Evolutionary conservation across 2,797 vertebrate genomes (phyloP).

Genomic region (Gastrophryne carolinensis): DNA sequence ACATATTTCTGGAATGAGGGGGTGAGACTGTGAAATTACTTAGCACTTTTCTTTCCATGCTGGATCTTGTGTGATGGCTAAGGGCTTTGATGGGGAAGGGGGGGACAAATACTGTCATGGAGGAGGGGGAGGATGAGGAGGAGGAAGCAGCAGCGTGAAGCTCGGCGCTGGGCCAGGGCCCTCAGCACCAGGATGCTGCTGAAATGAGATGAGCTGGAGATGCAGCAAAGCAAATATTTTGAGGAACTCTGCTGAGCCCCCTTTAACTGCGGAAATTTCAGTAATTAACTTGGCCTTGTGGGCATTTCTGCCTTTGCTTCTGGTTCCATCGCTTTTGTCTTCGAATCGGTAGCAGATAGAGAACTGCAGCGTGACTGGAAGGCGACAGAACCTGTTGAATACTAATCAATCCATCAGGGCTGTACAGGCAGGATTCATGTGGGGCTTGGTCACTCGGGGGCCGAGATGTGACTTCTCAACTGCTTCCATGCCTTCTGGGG

Average conservation of each 20-base stretch:
- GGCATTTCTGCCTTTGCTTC: background rate
- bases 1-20: conserved; percentile 14
- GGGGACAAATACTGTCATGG: background rate
- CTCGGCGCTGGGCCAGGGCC: background rate
- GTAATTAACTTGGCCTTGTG: background rate
- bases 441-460: too few relatives aligned
- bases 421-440: too few relatives aligned
- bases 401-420: too few relatives aligned
- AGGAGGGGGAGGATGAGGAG: background rate
- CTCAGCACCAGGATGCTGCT: background rate
- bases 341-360: too few relatives aligned
- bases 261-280: background rate
- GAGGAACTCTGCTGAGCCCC: background rate
- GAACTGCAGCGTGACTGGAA: too few relatives aligned
- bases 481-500: too few relatives aligned
- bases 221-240: background rate
- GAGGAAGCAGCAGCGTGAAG: background rate
- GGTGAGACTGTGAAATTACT: conserved; percentile 33
- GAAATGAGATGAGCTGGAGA: background rate
- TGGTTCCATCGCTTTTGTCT: too few relatives aligned
- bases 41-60: conserved; percentile 19
- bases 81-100: background rate
- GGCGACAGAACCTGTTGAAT: too few relatives aligned
- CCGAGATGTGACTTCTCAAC: too few relatives aligned
- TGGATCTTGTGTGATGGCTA: background rate